Evolutionary conservation across 2,113 vertebrate genomes (phyloP).

Genomic region (Rynchops niger): DNA sequence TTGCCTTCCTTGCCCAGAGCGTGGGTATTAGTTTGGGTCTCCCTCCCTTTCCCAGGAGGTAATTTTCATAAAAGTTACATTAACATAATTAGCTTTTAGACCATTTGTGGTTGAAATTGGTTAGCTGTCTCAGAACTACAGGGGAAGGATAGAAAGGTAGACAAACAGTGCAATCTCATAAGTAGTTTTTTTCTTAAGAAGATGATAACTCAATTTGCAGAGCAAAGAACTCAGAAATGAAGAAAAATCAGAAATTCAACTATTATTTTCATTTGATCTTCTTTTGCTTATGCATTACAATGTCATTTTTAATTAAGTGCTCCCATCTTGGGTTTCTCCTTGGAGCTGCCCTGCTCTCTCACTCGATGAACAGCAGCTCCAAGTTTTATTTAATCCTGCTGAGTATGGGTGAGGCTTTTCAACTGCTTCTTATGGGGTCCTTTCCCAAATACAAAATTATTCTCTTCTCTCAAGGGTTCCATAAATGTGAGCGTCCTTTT

Average conservation of each 20-base stretch:
- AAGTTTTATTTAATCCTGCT: background rate
- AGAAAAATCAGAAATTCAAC: background rate
- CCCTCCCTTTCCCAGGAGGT: background rate
- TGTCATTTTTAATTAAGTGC: background rate
- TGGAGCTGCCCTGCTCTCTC: background rate
- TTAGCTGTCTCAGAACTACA: background rate
- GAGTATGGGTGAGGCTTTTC: background rate
- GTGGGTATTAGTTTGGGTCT: background rate
- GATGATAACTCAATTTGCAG: background rate
- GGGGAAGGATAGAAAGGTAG: background rate
- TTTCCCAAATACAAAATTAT: background rate
- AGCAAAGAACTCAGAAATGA: background rate
- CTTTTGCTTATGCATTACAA: background rate
- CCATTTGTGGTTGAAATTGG: background rate
- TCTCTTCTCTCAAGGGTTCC: background rate
- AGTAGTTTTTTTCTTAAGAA: background rate
- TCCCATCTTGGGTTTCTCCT: background rate
- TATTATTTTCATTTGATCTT: background rate
- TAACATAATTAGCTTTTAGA: background rate
- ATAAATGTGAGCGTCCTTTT: background rate
- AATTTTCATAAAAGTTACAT: background rate
- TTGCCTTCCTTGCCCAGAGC: background rate
- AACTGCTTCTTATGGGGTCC: fast-evolving
- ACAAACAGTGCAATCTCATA: background rate
- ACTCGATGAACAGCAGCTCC: fast-evolving